A percentile compares a stretch with the other conserved stretches of the same genome.
Evolutionary conservation across 2,888 invertebrate genomes (phyloP).

Genomic region (Prosapia bicincta): DNA sequence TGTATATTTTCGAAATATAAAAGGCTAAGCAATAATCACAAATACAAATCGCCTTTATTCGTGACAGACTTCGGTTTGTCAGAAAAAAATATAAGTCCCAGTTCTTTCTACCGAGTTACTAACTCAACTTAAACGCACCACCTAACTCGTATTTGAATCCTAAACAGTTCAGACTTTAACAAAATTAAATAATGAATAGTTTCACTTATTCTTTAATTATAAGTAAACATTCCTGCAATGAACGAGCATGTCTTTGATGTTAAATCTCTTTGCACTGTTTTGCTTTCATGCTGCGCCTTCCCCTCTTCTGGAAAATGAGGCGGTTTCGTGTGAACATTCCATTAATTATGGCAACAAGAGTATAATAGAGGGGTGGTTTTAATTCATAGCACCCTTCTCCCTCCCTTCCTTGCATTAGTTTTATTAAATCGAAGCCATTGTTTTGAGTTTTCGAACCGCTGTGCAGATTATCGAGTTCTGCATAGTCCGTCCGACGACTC

Average conservation of each 20-base stretch:
- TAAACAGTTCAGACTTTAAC: too few relatives aligned
- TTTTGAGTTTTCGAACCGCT: slow-evolving; percentile 11
- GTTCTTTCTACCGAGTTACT: too few relatives aligned
- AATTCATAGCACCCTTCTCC: slow-evolving; percentile 27
- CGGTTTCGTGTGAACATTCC: slow-evolving; percentile 30
- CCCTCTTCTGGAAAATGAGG: slow-evolving; percentile 21
- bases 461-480: neutral
- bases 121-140: too few relatives aligned
- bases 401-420: slow-evolving; percentile 28
- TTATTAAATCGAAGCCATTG: slow-evolving; percentile 36
- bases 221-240: too few relatives aligned
- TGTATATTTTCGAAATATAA: too few relatives aligned
- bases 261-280: neutral
- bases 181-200: too few relatives aligned
- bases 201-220: too few relatives aligned
- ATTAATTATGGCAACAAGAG: slow-evolving; percentile 30
- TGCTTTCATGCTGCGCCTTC: neutral
- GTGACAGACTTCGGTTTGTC: too few relatives aligned
- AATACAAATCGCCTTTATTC: too few relatives aligned
- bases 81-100: too few relatives aligned
- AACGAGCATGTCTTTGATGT: neutral
- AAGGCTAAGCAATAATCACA: too few relatives aligned
- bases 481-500: neutral
- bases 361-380: slow-evolving; percentile 29
- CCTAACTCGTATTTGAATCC: too few relatives aligned